Conservation (phyloP, 2,113 vertebrate genomes). For the Catharus fuscescens region DNA sequence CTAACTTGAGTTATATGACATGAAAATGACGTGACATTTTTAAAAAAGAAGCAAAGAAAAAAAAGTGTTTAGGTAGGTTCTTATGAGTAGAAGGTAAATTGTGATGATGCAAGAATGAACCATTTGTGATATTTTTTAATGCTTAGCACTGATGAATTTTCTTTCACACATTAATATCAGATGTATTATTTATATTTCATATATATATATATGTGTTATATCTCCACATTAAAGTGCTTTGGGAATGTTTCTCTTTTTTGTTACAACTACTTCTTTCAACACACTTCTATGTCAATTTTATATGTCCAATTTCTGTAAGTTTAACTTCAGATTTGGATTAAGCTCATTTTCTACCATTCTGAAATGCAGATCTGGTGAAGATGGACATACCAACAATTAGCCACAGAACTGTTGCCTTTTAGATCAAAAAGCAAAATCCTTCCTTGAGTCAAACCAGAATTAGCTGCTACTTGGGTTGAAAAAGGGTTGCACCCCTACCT, state of each 20-base stretch:
- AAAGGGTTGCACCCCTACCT: background rate
- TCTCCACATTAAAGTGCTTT: background rate
- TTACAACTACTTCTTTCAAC: background rate
- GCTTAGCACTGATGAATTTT: background rate
- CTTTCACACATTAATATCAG: background rate
- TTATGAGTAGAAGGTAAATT: background rate
- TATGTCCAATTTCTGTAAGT: background rate
- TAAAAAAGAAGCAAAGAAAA: background rate
- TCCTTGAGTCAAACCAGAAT: background rate
- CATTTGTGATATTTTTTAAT: background rate
- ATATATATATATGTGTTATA: background rate
- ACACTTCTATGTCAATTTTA: background rate
- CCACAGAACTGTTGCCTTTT: background rate
- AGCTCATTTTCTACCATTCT: background rate
- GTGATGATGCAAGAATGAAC: background rate
- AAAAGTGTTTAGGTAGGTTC: background rate
- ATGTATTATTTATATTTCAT: background rate
- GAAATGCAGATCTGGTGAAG: background rate
- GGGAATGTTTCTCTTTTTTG: background rate
- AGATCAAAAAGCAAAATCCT: background rate
- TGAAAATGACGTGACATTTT: background rate
- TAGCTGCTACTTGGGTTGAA: background rate
- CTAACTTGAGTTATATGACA: background rate
- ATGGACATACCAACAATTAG: background rate
- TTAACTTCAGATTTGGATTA: background rate